These are phyloP conservation scores for Cinclus mexicanus DNA, from an alignment of 2,113 vertebrate genomes.

Conservation along the genomic window DNA sequence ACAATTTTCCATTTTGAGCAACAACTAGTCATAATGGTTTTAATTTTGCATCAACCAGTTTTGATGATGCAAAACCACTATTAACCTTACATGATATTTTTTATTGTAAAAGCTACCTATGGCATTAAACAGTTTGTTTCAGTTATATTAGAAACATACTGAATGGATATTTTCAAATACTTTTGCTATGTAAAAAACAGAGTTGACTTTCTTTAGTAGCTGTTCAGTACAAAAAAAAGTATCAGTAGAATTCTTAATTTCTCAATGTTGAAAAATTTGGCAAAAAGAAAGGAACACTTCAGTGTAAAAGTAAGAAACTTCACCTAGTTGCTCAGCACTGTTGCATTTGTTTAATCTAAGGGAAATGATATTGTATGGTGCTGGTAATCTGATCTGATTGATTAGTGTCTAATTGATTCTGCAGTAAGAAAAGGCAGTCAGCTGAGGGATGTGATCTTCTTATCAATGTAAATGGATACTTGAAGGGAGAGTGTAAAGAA, in stretches of 20 bases:
- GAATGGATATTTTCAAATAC: neutral
- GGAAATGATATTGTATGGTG: neutral
- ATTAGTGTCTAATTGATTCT: neutral
- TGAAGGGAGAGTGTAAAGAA: neutral
- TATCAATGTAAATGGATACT: neutral
- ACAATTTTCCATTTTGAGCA: neutral
- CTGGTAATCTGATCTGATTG: neutral
- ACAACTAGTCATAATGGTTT: neutral
- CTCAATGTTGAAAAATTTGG: neutral
- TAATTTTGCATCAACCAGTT: neutral
- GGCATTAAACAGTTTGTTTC: constrained; percentile 25
- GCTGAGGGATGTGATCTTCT: neutral
- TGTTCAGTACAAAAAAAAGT: neutral
- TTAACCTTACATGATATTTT: neutral
- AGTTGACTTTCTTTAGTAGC: neutral
- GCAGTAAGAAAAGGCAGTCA: neutral
- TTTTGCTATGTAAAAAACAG: neutral
- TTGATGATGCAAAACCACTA: no score
- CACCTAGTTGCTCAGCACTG: neutral
- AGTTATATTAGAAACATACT: constrained; percentile 17
- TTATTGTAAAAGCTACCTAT: neutral
- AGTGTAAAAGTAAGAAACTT: neutral
- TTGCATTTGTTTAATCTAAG: constrained; percentile 1
- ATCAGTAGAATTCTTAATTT: neutral
- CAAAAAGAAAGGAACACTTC: neutral